These are phyloP conservation scores for Porites lutea DNA, from an alignment of 64 coral and sea anemone genomes.

Conservation along the genomic window DNA sequence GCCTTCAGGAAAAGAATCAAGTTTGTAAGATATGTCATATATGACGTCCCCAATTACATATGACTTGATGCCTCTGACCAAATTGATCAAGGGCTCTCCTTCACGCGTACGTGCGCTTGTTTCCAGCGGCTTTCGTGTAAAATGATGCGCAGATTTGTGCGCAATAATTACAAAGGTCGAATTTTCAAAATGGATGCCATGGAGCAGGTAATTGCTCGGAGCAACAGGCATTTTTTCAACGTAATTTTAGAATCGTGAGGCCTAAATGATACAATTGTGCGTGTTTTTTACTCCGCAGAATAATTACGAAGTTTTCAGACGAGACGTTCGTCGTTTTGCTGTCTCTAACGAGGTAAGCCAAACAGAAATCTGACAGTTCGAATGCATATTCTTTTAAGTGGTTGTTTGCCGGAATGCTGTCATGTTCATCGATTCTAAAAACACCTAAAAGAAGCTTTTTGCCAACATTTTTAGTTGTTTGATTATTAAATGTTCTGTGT, in stretches of 20 bases:
- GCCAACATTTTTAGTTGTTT: neutral
- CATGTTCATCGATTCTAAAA: neutral
- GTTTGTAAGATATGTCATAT: too few species aligned
- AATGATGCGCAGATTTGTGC: slow-evolving; percentile 10
- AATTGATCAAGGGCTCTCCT: neutral
- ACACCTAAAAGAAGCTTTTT: neutral
- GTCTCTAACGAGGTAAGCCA: slow-evolving; percentile 17
- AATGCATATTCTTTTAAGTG: neutral
- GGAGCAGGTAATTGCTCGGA: neutral
- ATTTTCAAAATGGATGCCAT: slow-evolving; percentile 26
- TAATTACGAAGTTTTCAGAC: slow-evolving; percentile 36
- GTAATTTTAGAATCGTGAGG: neutral
- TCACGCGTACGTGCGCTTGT: neutral
- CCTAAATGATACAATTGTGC: neutral
- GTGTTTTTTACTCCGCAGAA: neutral
- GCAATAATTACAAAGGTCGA: neutral
- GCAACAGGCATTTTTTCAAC: neutral
- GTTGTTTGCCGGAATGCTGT: neutral
- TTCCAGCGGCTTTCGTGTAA: neutral
- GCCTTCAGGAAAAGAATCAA: too few species aligned
- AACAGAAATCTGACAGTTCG: neutral
- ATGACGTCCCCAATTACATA: too few species aligned
- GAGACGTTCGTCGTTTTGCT: neutral
- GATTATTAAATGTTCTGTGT: neutral
- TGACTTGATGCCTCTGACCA: neutral